Conservation (phyloP, 2,888 invertebrate genomes). For the Philereme transversata region DNA sequence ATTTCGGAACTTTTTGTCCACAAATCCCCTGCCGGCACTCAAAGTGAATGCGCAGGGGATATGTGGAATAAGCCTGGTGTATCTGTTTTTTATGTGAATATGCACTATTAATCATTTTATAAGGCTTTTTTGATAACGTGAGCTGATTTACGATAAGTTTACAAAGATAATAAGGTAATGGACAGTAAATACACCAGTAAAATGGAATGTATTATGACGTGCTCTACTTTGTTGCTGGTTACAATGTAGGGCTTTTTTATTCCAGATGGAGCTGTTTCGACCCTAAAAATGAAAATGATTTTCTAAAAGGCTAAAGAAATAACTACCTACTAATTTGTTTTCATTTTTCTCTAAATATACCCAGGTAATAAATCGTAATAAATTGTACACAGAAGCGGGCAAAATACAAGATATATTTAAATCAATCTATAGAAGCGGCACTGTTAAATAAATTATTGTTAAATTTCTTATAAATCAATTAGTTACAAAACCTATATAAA, state of each 20-base stretch:
- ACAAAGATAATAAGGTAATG: slow-evolving; percentile 32
- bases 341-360: too few relatives aligned
- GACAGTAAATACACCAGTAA: slow-evolving; percentile 31
- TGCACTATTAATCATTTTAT: slow-evolving; percentile 48
- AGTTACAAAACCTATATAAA: not conserved
- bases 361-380: too few relatives aligned
- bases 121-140: slow-evolving; percentile 49
- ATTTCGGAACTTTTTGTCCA: too few relatives aligned
- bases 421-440: too few relatives aligned
- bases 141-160: slow-evolving; percentile 48
- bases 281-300: too few relatives aligned
- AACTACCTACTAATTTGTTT: too few relatives aligned
- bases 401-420: too few relatives aligned
- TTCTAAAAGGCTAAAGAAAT: too few relatives aligned
- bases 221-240: slow-evolving; percentile 16
- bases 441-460: too few relatives aligned
- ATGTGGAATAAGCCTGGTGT: not conserved
- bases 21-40: too few relatives aligned
- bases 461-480: not conserved
- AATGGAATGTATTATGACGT: slow-evolving; percentile 24
- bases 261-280: not conserved
- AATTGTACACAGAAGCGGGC: too few relatives aligned
- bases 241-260: slow-evolving; percentile 25
- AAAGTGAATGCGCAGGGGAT: too few relatives aligned
- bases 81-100: slow-evolving; percentile 4